Percentiles rank a stretch among this genome's conserved stretches.
phyloP scores from a whole-genome alignment of 2,888 invertebrate genomes.

The Oligia fasciuncula region DNA sequence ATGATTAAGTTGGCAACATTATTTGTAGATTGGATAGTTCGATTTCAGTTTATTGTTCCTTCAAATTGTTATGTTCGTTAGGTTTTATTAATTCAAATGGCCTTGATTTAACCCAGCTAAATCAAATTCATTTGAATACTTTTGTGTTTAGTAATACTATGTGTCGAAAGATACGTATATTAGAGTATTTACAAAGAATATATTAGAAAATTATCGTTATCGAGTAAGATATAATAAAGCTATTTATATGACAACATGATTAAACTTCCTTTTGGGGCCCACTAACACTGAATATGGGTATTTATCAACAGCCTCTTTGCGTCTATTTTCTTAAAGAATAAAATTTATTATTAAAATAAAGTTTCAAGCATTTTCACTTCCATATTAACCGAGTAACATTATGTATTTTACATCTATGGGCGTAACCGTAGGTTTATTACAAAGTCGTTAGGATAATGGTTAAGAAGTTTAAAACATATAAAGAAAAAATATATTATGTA shows the following conservation, averaged over 20 bases:
- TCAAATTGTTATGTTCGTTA: conserved; percentile 43
- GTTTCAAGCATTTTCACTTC: conserved; percentile 77
- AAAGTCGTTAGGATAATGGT: conserved; percentile 76
- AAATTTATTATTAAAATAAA: conserved; percentile 78
- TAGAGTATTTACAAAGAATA: conserved; percentile 77
- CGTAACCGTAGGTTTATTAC: conserved; percentile 74
- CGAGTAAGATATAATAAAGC: conserved; percentile 76
- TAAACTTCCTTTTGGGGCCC: conserved; percentile 82
- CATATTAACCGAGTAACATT: conserved; percentile 70
- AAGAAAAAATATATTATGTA: conserved; percentile 85
- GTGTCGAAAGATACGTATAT: conserved; percentile 69
- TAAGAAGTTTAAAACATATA: conserved; percentile 81
- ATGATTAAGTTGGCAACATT: conserved; percentile 21
- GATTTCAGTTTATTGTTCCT: conserved; percentile 11
- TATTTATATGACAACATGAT: conserved; percentile 73
- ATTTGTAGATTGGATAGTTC: conserved; percentile 23
- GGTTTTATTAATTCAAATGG: conserved; percentile 76
- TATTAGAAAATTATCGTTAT: conserved; percentile 80
- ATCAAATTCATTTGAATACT: conserved; percentile 81
- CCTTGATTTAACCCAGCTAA: conserved; percentile 87
- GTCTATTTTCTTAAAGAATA: conserved; percentile 83
- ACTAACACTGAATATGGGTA: conserved; percentile 72
- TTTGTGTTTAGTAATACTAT: conserved; percentile 63
- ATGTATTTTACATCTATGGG: conserved; percentile 66
- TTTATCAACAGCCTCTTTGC: conserved; percentile 74